Percentiles rank a stretch among this genome's conserved stretches.
phyloP scores from a whole-genome alignment of 2,888 invertebrate genomes.

The Mechanitis messenoides region DNA sequence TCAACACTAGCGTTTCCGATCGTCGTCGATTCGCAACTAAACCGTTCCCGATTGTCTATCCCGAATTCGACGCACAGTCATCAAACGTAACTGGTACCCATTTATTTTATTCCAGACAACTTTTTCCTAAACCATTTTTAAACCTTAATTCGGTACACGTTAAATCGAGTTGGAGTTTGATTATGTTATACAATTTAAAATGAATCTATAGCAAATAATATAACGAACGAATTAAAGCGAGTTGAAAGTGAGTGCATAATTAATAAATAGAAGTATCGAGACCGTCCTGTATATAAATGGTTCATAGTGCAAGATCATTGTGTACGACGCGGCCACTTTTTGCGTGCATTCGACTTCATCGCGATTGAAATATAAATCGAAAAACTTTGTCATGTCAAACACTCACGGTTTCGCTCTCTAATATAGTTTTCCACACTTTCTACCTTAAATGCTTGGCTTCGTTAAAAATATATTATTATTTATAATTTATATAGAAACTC shows the following conservation, averaged over 20 bases:
- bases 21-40: constrained; percentile 33
- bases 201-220: too few species aligned
- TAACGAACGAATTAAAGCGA: too few species aligned
- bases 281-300: constrained; percentile 41
- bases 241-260: too few species aligned
- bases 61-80: constrained; percentile 8
- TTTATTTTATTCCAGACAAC: too few species aligned
- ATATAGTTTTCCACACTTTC: constrained; percentile 46
- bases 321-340: constrained; percentile 46
- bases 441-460: constrained; percentile 28
- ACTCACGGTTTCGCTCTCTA: constrained; percentile 59
- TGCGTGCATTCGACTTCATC: constrained; percentile 46
- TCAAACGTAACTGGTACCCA: not conserved
- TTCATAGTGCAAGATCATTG: constrained; percentile 60
- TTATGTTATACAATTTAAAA: too few species aligned
- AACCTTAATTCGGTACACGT: too few species aligned
- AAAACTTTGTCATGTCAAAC: constrained; percentile 46
- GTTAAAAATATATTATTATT: constrained; percentile 3
- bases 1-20: constrained; percentile 28
- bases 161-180: too few species aligned
- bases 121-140: too few species aligned
- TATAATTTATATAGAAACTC: too few species aligned
- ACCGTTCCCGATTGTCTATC: constrained; percentile 16
- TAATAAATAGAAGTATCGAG: not conserved
- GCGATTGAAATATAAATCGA: constrained; percentile 42